Base-by-base conservation (phyloP, 1,140 invertebrate species). In the Philaenus spumarius region DNA sequence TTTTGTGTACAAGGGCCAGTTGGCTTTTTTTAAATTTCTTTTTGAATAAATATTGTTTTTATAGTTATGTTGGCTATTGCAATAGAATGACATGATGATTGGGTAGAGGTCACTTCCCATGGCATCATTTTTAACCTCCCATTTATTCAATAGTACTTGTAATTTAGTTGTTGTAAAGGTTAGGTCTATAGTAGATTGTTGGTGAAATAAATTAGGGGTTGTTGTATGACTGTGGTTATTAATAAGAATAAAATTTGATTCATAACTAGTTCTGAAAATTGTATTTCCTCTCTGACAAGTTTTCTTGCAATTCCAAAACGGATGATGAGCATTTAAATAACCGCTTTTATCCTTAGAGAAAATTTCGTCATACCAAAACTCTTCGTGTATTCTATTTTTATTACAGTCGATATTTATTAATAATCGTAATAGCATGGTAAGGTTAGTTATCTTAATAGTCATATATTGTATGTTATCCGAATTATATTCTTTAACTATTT, bases 311-410 rank as follows among this genome's bases (percentile, higher is more conserved):
- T 7, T 22, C 46, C 46, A 48, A 6, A 20, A 22, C 14, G 9
- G 9, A 15, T 48, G 46, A 22, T 48, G 46, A 22, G 46, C 46
- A 22, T 48, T 48, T n/a, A 48, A 48, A 15, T 48, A 19, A 48
- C 46, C 46, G 19, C 46, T 23, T 4, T 48, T 9, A 22, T 48
- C 23, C 12, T 48, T 4, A 24, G 9, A 20, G 26, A 48, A 48
- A 4, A 48, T 4, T 48, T 20, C 19, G 26, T 48, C 19, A 4
- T 15, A 6, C 23, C 46, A 48, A 22, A 48, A 48, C 6, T 3
- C 15, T 48, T 9, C 4, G 15, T 9, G 4, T 48, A 24, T 22
- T 2, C 5, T 20, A 4, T 48, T 4, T 23, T 48, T 48, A 20
- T 19, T 4, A 23, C 4, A 7, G 26, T 24, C 22, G 12, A 7